Percentiles rank a stretch among this genome's conserved stretches.
Evolutionary conservation across 2,888 invertebrate genomes (phyloP).

Genomic region (Pocota personata): DNA sequence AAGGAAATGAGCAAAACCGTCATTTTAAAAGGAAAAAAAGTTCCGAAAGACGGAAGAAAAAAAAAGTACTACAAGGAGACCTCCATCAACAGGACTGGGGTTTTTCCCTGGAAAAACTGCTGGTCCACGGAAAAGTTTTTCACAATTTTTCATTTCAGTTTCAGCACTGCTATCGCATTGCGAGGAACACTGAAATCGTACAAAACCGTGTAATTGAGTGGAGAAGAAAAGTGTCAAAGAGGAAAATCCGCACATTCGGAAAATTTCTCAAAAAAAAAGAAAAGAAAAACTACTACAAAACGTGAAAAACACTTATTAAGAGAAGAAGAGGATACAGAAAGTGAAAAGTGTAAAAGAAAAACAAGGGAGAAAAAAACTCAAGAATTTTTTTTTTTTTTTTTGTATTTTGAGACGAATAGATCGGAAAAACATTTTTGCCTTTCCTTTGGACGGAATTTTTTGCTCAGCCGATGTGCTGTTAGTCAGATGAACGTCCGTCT

Average conservation of each 20-base stretch:
- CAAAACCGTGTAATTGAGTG: constrained; percentile 45
- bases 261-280: neutral
- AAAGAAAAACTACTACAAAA: neutral
- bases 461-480: constrained; percentile 52
- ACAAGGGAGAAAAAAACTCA: constrained; percentile 17
- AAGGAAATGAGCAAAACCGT: constrained; percentile 28
- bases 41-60: constrained; percentile 12
- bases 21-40: constrained; percentile 22
- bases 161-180: constrained; percentile 68
- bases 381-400: neutral
- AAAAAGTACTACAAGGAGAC: constrained; percentile 24
- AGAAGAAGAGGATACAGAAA: neutral
- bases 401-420: neutral
- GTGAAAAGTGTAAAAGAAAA: neutral
- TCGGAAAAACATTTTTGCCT: constrained; percentile 16
- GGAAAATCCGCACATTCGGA: constrained; percentile 26
- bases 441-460: constrained; percentile 37
- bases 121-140: constrained; percentile 29
- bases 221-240: constrained; percentile 56
- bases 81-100: constrained; percentile 44
- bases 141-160: constrained; percentile 54
- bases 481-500: constrained; percentile 42
- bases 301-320: constrained; percentile 3
- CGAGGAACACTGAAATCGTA: constrained; percentile 45
- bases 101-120: constrained; percentile 59